Percentiles rank a stretch among this genome's conserved stretches.
Evolutionary conservation across 1,140 invertebrate species (phyloP).

Genomic region (Gerris buenoi): DNA sequence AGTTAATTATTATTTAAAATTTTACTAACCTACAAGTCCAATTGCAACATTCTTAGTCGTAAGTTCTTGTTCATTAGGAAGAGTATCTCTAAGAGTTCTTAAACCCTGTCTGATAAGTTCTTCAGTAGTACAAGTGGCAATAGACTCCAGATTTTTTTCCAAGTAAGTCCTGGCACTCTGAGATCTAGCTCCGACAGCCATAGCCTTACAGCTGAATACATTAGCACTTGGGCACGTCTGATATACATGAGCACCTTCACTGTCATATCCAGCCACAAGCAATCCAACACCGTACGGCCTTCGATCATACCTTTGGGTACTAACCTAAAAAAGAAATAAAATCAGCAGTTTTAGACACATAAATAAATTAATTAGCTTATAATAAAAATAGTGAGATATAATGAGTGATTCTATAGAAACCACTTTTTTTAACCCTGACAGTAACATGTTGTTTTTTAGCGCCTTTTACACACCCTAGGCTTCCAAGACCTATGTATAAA

Average conservation of each 20-base stretch:
- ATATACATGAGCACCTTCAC: slow-evolving; percentile 87
- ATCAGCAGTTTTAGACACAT: no score
- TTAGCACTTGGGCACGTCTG: slow-evolving; percentile 91
- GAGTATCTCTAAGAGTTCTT: slow-evolving; percentile 77
- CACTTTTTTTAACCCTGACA: no score
- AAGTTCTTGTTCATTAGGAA: slow-evolving; percentile 89
- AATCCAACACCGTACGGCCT: slow-evolving; percentile 94
- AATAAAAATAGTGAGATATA: no score
- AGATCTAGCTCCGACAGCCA: slow-evolving; percentile 96
- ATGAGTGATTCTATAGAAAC: no score
- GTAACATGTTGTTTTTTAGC: no score
- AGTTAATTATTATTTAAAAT: no score
- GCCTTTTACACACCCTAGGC: no score
- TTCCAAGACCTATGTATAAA: no score
- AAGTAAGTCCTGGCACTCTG: slow-evolving; percentile 95
- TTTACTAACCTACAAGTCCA: slow-evolving; percentile 50
- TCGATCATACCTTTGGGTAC: slow-evolving; percentile 92
- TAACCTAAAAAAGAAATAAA: slow-evolving; percentile 40
- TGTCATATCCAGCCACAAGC: slow-evolving; percentile 87
- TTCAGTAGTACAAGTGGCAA: slow-evolving; percentile 52
- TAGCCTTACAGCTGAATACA: slow-evolving; percentile 92
- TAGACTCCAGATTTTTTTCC: slow-evolving; percentile 74
- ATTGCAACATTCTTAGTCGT: slow-evolving; percentile 90
- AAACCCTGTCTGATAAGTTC: slow-evolving; percentile 90
- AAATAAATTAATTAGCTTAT: no score